Evolutionary conservation across 2,888 invertebrate genomes (phyloP), one percentile per base, ranked within the genome.

Genomic region (Scaptomyza polygonia): DNA sequence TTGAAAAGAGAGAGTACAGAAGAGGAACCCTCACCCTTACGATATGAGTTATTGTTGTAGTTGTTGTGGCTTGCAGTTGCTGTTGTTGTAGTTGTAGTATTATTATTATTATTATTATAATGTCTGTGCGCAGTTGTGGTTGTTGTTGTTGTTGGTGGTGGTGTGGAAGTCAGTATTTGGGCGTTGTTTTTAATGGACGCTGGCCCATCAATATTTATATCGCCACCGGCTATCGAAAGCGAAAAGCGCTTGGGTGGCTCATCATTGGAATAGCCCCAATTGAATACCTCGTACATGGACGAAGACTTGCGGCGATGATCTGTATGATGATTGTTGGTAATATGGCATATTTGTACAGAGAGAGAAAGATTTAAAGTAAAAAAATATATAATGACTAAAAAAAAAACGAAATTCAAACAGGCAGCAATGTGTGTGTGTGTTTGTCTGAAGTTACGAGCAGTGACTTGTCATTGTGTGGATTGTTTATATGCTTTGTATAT

Each of bases 261-360:
- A 86, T 92, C 91, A 86, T 91, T 92, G 77, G 90, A 89, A 81
- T 90, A 90, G 79, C 91, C 93, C 94, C 94, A 94, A 93, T 94
- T 94, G 92, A 95, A 94, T 89, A 95, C 94, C 93, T 95, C 95
- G 92, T 95, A 94, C 94, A 95, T 95, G 90, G 95, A 95, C 91
- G 94, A 93, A 91, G 94, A 94, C 92, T 94, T 94, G 93, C 93
- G 93, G 76, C 91, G 91, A 88, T 90, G 91, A 90, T 90, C 91
- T 90, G 86, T 77, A 69, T 14, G 36, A 36, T 36, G 36, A 4
- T 34, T 36, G 34, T 36, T 52, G 40, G 55, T 53, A 53, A 63
- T 63, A 68, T 34, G 51, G 48, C 39, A 49, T 48, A 40, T 67
- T 62, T 62, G 44, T 54, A 58, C 54, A 48, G 27, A 65, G 42